Conservation (phyloP, 1,140 invertebrate species). For the Lysiphlebus fabarum region DNA sequence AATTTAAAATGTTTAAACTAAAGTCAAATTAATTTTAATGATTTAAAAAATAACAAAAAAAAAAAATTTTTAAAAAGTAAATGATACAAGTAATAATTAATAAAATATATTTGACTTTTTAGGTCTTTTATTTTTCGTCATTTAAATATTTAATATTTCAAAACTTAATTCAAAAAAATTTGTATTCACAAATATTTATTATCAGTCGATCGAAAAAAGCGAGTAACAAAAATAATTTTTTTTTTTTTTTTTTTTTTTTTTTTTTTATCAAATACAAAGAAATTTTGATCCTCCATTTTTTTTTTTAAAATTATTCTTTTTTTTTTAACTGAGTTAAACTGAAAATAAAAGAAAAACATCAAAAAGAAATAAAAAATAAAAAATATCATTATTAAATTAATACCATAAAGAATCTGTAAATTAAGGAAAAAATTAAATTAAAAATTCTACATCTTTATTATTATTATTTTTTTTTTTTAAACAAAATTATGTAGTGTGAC, state of each 20-base stretch:
- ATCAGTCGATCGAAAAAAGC: conserved; percentile 22
- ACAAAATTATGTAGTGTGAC: neutral
- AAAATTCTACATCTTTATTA: no score
- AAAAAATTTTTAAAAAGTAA: conserved; percentile 4
- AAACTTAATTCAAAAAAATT: conserved; percentile 9
- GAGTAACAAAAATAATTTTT: conserved; percentile 28
- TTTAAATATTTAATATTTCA: conserved; percentile 3
- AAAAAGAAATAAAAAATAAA: neutral
- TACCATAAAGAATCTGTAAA: no score
- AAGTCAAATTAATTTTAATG: no score
- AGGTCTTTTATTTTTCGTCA: neutral
- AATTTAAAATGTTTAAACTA: no score
- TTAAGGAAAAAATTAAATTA: no score
- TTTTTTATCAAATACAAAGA: neutral
- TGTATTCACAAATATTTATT: conserved; percentile 15
- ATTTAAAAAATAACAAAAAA: conserved; percentile 3
- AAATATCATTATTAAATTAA: neutral
- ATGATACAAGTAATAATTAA: neutral
- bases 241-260: neutral
- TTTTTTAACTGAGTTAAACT: neutral
- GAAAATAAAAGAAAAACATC: conserved; percentile 3
- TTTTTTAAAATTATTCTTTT: neutral
- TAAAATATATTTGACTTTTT: no score
- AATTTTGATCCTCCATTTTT: neutral
- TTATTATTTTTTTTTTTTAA: neutral